A percentile compares a stretch with the other conserved stretches of the same genome.
Evolutionary conservation across 2,888 invertebrate genomes (phyloP).

Genomic region (Pristionchus maxplancki): DNA sequence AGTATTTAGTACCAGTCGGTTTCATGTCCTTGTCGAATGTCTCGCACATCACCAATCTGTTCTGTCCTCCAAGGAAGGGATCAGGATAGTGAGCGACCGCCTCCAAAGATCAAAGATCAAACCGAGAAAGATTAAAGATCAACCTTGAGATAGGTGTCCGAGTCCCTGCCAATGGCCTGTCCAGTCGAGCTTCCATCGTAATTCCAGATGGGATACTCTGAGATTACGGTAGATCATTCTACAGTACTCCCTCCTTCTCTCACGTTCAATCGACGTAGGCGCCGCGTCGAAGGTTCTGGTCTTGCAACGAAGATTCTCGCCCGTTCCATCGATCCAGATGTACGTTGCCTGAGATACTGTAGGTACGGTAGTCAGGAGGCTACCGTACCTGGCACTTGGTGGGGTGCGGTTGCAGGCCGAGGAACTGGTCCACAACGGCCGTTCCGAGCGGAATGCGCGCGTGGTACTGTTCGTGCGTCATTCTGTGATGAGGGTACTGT

Average conservation of each 20-base stretch:
- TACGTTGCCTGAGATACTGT: conserved; percentile 84
- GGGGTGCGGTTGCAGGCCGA: conserved; percentile 66
- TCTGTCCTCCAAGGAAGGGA: conserved; percentile 71
- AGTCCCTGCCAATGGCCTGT: conserved; percentile 81
- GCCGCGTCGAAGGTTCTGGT: conserved; percentile 89
- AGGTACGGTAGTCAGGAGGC: background rate
- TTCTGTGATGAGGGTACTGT: conserved; percentile 44
- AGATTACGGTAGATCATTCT: too few species aligned
- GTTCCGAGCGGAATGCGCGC: conserved; percentile 63
- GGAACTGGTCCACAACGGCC: conserved; percentile 63
- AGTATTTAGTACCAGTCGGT: conserved; percentile 85
- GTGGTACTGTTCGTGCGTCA: conserved; percentile 61
- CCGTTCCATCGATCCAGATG: conserved; percentile 95
- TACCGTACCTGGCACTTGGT: conserved; percentile 63
- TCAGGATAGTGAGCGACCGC: conserved; percentile 71
- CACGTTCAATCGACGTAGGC: conserved; percentile 83
- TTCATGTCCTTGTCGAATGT: conserved; percentile 90
- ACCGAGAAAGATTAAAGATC: background rate
- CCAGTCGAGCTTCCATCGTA: conserved; percentile 94
- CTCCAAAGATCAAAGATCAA: conserved; percentile 49
- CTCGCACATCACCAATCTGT: conserved; percentile 72
- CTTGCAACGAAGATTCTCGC: conserved; percentile 89
- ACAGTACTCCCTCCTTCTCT: too few species aligned
- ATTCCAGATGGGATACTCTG: conserved; percentile 89
- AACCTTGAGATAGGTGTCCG: conserved; percentile 78